Evolutionary conservation across 2,113 vertebrate species (phyloP).

Genomic region (Gallinago undulata): DNA sequence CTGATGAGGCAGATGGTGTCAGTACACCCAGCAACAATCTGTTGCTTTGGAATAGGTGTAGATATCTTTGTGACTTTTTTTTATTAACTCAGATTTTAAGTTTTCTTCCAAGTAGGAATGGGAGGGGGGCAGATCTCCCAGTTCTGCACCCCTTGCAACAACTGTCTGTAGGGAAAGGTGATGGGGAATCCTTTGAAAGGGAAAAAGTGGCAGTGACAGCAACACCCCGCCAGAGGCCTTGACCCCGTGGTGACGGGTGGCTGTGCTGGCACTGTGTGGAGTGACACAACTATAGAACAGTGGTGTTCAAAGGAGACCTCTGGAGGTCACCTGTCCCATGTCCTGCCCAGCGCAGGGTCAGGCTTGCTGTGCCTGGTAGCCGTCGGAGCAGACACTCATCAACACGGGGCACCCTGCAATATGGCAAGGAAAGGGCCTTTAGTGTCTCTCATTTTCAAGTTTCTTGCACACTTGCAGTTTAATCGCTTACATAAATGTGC

Average conservation of each 20-base stretch:
- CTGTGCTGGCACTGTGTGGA: rapidly evolving
- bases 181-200: neutral
- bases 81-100: neutral
- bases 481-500: neutral
- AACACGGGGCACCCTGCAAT: neutral
- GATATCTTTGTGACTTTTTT: neutral
- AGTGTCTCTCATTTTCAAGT: neutral
- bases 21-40: neutral
- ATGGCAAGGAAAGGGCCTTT: neutral
- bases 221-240: neutral
- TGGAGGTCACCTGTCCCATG: neutral
- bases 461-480: too few relatives aligned
- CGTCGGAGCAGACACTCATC: rapidly evolving
- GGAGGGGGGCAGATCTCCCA: neutral
- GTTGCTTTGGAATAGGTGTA: neutral
- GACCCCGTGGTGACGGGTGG: too few relatives aligned
- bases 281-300: neutral
- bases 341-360: neutral
- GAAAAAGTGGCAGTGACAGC: neutral
- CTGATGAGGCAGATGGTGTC: neutral
- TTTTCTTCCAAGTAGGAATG: neutral
- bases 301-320: neutral
- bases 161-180: neutral
- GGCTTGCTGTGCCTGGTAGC: neutral
- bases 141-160: neutral